Conservation (phyloP, 2,797 vertebrate species). For the Oceanodroma leucorhoa region DNA sequence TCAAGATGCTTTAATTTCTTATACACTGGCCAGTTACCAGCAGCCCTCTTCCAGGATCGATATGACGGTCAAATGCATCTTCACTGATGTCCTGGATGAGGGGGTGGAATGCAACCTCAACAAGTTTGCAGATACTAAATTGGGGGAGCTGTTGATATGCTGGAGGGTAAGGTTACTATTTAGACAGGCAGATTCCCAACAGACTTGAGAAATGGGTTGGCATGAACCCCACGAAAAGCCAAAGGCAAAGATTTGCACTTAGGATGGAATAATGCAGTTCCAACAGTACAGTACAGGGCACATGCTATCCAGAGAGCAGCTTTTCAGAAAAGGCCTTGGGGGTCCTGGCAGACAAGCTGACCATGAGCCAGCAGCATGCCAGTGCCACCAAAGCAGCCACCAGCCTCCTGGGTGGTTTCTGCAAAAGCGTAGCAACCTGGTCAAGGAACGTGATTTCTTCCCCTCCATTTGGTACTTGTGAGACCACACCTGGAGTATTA, state of each 20-base stretch:
- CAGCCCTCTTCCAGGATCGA: not conserved
- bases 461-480: not conserved
- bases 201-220: not conserved
- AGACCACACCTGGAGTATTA: not conserved
- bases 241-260: not conserved
- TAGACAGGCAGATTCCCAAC: not conserved
- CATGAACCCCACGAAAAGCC: not conserved
- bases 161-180: not conserved
- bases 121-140: not conserved
- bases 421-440: not conserved
- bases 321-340: not conserved
- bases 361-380: rapidly evolving
- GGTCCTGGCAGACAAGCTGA: not conserved
- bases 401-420: not conserved
- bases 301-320: not conserved
- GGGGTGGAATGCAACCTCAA: not conserved
- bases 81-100: not conserved
- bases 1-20: not conserved
- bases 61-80: not conserved
- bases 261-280: not conserved
- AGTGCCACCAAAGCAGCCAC: not conserved
- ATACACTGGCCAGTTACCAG: not conserved
- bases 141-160: not conserved
- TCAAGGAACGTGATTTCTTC: not conserved
- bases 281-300: not conserved